Evolutionary conservation across 1,140 invertebrate genomes (phyloP).

Genomic region (Philopotamus ludificatus): DNA sequence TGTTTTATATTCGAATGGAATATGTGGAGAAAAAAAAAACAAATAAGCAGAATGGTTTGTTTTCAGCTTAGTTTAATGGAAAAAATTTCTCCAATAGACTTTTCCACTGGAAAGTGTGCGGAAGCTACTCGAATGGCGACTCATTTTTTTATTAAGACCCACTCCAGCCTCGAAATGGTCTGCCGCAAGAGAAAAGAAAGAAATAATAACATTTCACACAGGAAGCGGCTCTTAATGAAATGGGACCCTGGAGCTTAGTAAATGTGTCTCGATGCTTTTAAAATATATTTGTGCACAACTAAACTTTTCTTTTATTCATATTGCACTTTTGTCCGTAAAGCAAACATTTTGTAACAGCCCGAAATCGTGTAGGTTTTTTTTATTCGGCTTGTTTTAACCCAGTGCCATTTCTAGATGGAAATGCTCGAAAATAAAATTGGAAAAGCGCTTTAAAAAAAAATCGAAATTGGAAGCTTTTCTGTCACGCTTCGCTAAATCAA

Average conservation of each 20-base stretch:
- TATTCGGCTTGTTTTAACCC: no score
- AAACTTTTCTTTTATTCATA: no score
- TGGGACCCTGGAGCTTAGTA: neutral
- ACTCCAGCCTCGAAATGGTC: neutral
- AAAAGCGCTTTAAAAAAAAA: neutral
- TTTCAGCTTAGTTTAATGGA: neutral
- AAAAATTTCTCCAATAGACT: neutral
- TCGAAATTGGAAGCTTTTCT: neutral
- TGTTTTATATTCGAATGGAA: neutral
- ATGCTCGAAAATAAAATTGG: no score
- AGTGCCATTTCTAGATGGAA: no score
- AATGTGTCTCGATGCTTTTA: no score
- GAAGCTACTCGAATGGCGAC: neutral
- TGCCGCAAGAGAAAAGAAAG: neutral
- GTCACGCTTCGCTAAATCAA: neutral
- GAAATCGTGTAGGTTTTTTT: no score
- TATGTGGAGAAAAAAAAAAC: neutral
- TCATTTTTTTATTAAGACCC: neutral
- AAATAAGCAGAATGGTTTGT: neutral
- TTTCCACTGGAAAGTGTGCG: neutral
- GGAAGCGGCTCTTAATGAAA: neutral
- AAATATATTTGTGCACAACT: no score
- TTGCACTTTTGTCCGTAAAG: no score
- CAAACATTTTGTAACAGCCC: no score
- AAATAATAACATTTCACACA: neutral